Conservation (phyloP, 2,888 invertebrate genomes). For the Prionchulus punctatus region DNA sequence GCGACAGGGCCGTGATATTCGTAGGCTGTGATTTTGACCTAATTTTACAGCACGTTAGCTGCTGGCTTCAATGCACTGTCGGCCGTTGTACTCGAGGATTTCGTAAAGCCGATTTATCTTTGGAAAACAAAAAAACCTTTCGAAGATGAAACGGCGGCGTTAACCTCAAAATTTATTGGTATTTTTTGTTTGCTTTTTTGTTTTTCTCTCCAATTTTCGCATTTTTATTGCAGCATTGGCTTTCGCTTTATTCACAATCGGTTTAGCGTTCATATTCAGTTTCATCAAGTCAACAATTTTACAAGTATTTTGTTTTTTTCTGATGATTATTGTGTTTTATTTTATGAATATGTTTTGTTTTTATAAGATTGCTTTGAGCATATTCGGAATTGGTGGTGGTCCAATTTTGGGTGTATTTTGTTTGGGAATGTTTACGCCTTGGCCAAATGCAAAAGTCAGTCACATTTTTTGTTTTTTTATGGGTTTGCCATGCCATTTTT, state of each 20-base stretch:
- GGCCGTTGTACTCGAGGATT: constrained; percentile 21
- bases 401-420: constrained; percentile 22
- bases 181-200: background rate
- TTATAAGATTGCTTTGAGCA: constrained; percentile 21
- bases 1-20: too few species aligned
- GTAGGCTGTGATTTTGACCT: background rate
- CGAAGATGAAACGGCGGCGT: background rate
- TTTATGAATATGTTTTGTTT: background rate
- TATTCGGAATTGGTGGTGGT: constrained; percentile 26
- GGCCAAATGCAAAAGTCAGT: background rate
- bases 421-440: background rate
- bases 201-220: background rate
- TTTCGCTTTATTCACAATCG: constrained; percentile 1
- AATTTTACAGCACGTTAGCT: constrained; percentile 19
- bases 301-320: constrained; percentile 9
- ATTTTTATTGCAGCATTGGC: background rate
- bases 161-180: background rate
- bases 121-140: background rate
- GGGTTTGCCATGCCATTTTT: background rate
- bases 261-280: constrained; percentile 8
- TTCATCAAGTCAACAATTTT: constrained; percentile 6
- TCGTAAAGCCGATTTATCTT: constrained; percentile 13
- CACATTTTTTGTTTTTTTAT: background rate
- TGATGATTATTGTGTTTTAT: too few species aligned
- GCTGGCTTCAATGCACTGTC: constrained; percentile 21